Evolutionary conservation across 2,888 invertebrate species (phyloP).

Genomic region (Tolmerus cingulatus): DNA sequence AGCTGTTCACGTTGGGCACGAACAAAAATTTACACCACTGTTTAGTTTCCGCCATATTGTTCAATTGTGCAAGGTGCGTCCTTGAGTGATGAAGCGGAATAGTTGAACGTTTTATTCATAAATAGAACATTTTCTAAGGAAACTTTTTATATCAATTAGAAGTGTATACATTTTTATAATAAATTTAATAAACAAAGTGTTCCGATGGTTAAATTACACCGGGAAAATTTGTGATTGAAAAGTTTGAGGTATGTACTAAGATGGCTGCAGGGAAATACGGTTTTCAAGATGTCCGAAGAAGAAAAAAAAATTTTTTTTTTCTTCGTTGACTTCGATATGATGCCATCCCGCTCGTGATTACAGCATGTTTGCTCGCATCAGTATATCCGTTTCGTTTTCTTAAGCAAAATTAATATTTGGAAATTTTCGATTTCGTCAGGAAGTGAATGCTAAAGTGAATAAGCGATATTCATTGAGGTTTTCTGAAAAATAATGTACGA

Average conservation of each 20-base stretch:
- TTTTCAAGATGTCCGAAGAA: constrained; percentile 24
- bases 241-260: constrained; percentile 69
- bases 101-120: constrained; percentile 22
- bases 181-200: constrained; percentile 60
- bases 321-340: neutral
- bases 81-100: constrained; percentile 33
- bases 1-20: neutral
- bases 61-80: constrained; percentile 42
- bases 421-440: constrained; percentile 25
- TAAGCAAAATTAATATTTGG: constrained; percentile 28
- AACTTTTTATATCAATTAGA: constrained; percentile 10
- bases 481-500: constrained; percentile 2
- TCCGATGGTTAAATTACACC: constrained; percentile 68
- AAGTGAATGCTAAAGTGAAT: constrained; percentile 40
- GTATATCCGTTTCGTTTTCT: constrained; percentile 2
- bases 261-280: constrained; percentile 46
- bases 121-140: neutral
- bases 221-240: constrained; percentile 72
- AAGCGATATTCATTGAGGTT: constrained; percentile 19
- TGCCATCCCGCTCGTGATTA: constrained; percentile 8
- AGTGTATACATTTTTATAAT: constrained; percentile 43
- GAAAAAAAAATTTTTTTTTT: constrained; percentile 12
- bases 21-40: constrained; percentile 4
- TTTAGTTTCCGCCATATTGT: constrained; percentile 43
- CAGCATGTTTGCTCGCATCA: neutral